Evolutionary conservation across 2,113 vertebrate species (phyloP).

Genomic region (Trochalopteron elliotii): DNA sequence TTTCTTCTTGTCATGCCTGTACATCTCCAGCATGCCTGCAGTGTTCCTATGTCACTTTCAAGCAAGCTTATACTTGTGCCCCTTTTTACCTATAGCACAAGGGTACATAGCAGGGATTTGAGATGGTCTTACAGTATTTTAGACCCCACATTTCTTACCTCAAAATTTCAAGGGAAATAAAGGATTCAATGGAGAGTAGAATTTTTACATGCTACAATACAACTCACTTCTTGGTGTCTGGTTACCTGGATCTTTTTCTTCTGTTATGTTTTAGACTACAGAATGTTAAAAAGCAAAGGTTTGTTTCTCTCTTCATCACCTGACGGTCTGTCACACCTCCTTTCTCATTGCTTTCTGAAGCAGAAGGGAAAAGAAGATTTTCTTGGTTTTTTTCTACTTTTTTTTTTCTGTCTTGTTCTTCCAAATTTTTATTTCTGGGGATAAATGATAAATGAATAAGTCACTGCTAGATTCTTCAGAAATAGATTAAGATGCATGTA

Average conservation of each 20-base stretch:
- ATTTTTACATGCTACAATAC: neutral
- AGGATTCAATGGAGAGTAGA: neutral
- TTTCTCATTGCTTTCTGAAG: neutral
- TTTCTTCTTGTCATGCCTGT: neutral
- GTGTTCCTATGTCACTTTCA: neutral
- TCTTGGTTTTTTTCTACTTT: neutral
- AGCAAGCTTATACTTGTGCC: neutral
- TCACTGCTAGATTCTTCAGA: neutral
- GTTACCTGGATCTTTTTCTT: neutral
- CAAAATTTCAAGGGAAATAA: neutral
- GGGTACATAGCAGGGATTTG: neutral
- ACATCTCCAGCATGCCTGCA: neutral
- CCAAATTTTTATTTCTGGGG: neutral
- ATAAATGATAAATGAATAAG: conserved; percentile 28
- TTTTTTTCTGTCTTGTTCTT: neutral
- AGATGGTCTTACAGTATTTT: neutral
- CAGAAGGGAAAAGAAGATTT: neutral
- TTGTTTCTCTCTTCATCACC: neutral
- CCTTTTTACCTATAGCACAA: neutral
- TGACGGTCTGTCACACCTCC: neutral
- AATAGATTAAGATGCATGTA: neutral
- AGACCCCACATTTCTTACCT: neutral
- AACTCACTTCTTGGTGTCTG: neutral
- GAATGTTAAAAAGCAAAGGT: neutral
- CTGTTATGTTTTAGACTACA: neutral